phyloP scores from a whole-genome alignment of 2,888 invertebrate species.

The Caenorhabditis angaria region DNA sequence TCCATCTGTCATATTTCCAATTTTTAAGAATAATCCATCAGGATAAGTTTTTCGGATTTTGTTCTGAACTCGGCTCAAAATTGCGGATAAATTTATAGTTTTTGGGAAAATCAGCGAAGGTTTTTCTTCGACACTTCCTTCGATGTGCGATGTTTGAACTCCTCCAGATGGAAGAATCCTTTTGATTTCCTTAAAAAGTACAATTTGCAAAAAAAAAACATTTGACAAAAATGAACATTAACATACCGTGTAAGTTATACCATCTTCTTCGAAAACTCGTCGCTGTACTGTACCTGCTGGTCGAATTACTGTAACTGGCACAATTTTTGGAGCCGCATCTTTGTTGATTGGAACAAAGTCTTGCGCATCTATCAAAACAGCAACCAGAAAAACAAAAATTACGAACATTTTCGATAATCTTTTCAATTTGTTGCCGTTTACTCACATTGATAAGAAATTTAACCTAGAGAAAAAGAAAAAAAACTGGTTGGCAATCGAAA shows the following conservation, averaged over 20 bases:
- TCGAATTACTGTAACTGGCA: neutral
- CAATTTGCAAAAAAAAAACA: neutral
- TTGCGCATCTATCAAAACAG: conserved; percentile 4
- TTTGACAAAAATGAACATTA: neutral
- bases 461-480: neutral
- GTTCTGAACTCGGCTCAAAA: neutral
- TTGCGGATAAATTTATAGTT: neutral
- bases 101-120: neutral
- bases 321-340: conserved; percentile 2
- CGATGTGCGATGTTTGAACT: conserved; percentile 19
- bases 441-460: neutral
- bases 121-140: neutral
- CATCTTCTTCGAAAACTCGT: conserved; percentile 29
- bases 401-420: neutral
- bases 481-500: conserved; percentile 21
- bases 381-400: neutral
- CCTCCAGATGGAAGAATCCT: conserved; percentile 19
- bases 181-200: conserved; percentile 12
- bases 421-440: neutral
- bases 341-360: conserved; percentile 35
- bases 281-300: conserved; percentile 6
- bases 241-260: conserved; percentile 19
- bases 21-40: conserved; percentile 19
- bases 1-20: conserved; percentile 31
- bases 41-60: neutral